Evolutionary conservation across 2,113 vertebrate species (phyloP), one percentile per base, ranked within the genome.

Genomic region (Callorhinus ursinus): DNA sequence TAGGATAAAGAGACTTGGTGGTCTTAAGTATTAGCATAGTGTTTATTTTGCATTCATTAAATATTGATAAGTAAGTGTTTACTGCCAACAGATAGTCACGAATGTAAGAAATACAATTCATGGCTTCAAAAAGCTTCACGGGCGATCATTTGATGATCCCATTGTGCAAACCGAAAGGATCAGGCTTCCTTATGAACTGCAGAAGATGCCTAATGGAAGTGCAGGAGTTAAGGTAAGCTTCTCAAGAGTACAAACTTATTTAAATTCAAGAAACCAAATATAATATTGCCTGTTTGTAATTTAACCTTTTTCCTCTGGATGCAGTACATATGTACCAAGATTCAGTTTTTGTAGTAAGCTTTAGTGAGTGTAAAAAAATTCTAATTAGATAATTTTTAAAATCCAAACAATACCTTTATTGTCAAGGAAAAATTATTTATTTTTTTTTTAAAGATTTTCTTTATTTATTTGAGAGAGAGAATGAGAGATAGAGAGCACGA

Each of bases 21-120:
- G 22, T 96, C 88, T 55, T 65, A 59, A 31, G 8, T 88, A 82
- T 77, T 90, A 36, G 7, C 4, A 4, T 77, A 69, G 16, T 88
- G 83, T 93, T 76, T 59, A 55, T 93, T 97, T 86, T 93, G 53
- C 51, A 28, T 89, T 95, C 15, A 59, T 87, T 94, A 86, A 81
- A 16, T 82, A 87, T 65, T 88, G 46, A 80, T 96, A 65, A 80
- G 69, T 94, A 42, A 90, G 12, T 84, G 31, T 96, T 31, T 96
- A 13, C 96, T 96, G 85, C 92, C 51, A 71, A 94, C 98, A 99
- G 99, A 98, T 99, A 1, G 98, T 99, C 98, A 99, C 99, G 81
- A 99, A 99, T 83, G 99, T 99, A 98, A 99, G 99, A 99, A 99
- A 99, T 96, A 99, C 99, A 74, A 97, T 99, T 39, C 99, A 99